Conservation (phyloP, 2,113 vertebrate genomes). For the Oostethus manadensis region DNA sequence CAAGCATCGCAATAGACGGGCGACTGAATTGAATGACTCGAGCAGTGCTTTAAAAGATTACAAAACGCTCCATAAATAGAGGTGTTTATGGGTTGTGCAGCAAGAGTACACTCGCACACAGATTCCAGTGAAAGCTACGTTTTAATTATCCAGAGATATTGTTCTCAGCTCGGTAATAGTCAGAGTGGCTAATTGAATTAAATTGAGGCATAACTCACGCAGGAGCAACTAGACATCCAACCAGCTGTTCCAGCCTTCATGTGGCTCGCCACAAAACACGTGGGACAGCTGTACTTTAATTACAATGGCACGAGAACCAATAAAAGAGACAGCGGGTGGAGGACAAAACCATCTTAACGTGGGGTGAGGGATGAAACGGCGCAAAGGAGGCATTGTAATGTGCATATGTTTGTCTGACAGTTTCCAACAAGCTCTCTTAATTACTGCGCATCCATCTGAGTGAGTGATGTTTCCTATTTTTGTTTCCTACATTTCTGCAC, state of each 20-base stretch:
- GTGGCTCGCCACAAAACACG: slow-evolving; percentile 3
- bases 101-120: slow-evolving; percentile 1
- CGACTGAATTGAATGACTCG: slow-evolving; percentile 16
- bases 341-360: slow-evolving; percentile 32
- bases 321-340: slow-evolving; percentile 1
- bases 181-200: slow-evolving; percentile 46
- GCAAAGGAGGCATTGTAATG: slow-evolving; percentile 5
- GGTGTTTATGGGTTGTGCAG: neutral
- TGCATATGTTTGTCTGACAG: neutral
- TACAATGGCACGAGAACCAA: slow-evolving; percentile 23
- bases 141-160: slow-evolving; percentile 34
- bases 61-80: slow-evolving; percentile 9
- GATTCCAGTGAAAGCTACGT: slow-evolving; percentile 28
- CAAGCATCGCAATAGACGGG: neutral
- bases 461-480: too few relatives aligned
- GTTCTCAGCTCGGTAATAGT: slow-evolving; percentile 35
- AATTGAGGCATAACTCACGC: slow-evolving; percentile 40
- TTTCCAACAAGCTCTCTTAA: slow-evolving; percentile 22
- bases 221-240: slow-evolving; percentile 15
- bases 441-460: slow-evolving; percentile 6
- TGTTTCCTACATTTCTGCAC: too few relatives aligned
- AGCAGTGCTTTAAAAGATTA: slow-evolving; percentile 18
- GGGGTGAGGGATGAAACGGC: slow-evolving; percentile 21
- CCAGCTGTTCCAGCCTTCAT: slow-evolving; percentile 41
- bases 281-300: slow-evolving; percentile 37